Conservation (phyloP, 2,797 vertebrate species). For the Coranthus polyacanthus region DNA sequence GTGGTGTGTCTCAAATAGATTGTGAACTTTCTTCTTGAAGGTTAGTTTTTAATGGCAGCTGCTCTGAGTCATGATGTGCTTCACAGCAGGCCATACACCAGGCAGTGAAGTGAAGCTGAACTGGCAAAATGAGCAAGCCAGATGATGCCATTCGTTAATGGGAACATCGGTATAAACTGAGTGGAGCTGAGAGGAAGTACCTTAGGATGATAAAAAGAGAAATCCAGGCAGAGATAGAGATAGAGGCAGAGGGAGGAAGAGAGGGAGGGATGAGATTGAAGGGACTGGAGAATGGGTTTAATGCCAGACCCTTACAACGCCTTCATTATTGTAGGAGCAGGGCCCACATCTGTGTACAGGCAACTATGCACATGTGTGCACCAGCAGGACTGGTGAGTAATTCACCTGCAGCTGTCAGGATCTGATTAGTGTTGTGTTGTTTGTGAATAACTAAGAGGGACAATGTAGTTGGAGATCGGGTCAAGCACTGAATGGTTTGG, state of each 20-base stretch:
- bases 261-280: conserved; percentile 30
- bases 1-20: conserved; percentile 7
- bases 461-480: background rate
- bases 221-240: conserved; percentile 22
- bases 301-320: conserved; percentile 73
- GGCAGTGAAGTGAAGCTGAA: conserved; percentile 58
- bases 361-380: conserved; percentile 24
- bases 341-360: conserved; percentile 32
- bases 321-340: conserved; percentile 71
- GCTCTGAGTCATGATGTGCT: conserved; percentile 46
- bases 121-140: conserved; percentile 63
- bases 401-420: conserved; percentile 47
- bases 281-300: conserved; percentile 57
- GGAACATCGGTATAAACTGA: conserved; percentile 60
- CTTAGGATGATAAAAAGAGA: conserved; percentile 54
- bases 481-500: background rate
- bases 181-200: conserved; percentile 62
- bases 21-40: background rate
- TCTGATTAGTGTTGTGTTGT: conserved; percentile 12
- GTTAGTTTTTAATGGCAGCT: conserved; percentile 13
- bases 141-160: conserved; percentile 71
- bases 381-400: conserved; percentile 24
- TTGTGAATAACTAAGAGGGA: background rate
- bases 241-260: conserved; percentile 17
- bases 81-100: conserved; percentile 61